A percentile compares a stretch with the other conserved stretches of the same genome.
Evolutionary conservation across 1,140 invertebrate genomes (phyloP).

Genomic region (Tyrophagus putrescentiae): DNA sequence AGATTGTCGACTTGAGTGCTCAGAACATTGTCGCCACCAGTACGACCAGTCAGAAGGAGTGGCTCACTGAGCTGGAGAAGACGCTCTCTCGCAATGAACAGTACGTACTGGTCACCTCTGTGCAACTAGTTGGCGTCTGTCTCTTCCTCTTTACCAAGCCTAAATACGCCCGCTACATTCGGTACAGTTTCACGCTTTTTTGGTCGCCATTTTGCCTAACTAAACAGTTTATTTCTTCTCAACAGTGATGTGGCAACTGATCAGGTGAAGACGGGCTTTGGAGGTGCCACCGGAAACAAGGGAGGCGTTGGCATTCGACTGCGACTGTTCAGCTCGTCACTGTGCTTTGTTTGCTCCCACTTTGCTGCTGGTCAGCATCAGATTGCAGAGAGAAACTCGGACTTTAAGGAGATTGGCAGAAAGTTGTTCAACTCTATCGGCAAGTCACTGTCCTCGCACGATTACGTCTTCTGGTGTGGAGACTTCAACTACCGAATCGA

Average conservation of each 20-base stretch:
- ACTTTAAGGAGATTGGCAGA: constrained; percentile 84
- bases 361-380: constrained; percentile 96
- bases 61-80: constrained; percentile 87
- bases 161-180: constrained; percentile 64
- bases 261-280: constrained; percentile 91
- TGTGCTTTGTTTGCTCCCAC: constrained; percentile 96
- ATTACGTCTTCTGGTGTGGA: constrained; percentile 98
- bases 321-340: constrained; percentile 73
- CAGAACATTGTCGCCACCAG: constrained; percentile 92
- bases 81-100: constrained; percentile 69
- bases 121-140: constrained; percentile 94
- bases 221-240: constrained; percentile 21
- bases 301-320: constrained; percentile 89
- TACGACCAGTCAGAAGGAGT: constrained; percentile 85
- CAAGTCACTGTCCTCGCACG: constrained; percentile 76
- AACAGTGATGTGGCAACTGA: constrained; percentile 73
- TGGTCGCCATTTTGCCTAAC: background rate
- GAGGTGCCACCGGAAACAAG: constrained; percentile 83
- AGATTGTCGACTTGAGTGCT: constrained; percentile 97
- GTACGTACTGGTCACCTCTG: constrained; percentile 81
- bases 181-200: constrained; percentile 30
- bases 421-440: constrained; percentile 87
- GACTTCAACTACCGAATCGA: constrained; percentile 99
- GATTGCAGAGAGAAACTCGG: constrained; percentile 83
- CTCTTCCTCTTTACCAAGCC: constrained; percentile 84